These are phyloP conservation scores for Crenichthys baileyi DNA, from an alignment of 2,797 vertebrate genomes.

Conservation along the genomic window DNA sequence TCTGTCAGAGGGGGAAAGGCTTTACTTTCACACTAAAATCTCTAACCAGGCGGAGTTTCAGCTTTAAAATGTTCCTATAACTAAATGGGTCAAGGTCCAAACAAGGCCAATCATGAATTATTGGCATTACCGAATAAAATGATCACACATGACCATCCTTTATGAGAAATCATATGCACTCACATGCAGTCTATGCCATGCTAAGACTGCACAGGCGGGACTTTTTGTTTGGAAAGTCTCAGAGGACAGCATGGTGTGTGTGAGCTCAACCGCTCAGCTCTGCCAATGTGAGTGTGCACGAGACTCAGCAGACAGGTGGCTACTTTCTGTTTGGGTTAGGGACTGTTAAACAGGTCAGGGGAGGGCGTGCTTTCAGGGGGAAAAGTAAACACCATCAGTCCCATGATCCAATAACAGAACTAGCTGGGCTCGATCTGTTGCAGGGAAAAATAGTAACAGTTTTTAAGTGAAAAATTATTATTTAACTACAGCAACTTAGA, in stretches of 20 bases:
- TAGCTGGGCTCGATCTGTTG: not conserved
- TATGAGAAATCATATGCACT: not conserved
- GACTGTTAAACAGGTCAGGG: not conserved
- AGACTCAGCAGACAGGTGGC: not conserved
- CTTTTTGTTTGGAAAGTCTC: slow-evolving; percentile 6
- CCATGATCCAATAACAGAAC: not conserved
- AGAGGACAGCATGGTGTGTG: not conserved
- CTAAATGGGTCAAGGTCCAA: too few species aligned
- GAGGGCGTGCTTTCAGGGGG: not conserved
- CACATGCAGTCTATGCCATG: not conserved
- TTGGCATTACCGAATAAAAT: not conserved
- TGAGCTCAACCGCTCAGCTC: not conserved
- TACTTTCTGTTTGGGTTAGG: not conserved
- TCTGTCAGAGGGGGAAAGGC: not conserved
- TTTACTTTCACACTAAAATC: too few species aligned
- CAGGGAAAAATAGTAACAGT: too few species aligned
- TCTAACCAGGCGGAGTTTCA: not conserved
- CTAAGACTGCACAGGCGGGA: not conserved
- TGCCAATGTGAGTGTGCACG: not conserved
- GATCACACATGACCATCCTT: not conserved
- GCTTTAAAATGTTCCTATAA: not conserved
- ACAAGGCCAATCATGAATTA: not conserved
- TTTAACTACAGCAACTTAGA: too few species aligned
- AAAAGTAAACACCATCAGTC: not conserved
- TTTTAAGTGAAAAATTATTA: too few species aligned